These are phyloP conservation scores for Porites australiensis DNA, from an alignment of 64 coral and sea anemone genomes.

Conservation along the genomic window DNA sequence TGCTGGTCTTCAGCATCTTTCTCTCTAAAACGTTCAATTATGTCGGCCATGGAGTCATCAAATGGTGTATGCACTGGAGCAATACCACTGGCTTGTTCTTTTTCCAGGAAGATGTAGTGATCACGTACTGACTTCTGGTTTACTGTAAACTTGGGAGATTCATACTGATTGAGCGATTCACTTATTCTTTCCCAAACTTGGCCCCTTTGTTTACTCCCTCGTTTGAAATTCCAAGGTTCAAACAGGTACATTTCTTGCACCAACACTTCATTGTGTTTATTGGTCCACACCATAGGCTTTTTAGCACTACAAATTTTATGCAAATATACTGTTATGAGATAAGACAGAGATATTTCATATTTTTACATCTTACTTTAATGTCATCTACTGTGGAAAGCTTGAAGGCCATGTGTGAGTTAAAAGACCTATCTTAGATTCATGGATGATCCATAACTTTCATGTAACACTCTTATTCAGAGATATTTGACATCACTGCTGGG, in stretches of 20 bases:
- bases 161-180: not conserved
- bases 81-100: constrained; percentile 33
- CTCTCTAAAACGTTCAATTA: constrained; percentile 22
- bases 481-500: no score
- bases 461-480: no score
- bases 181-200: no score
- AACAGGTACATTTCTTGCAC: constrained; percentile 38
- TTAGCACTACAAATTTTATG: no score
- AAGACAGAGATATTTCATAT: no score
- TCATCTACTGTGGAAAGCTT: no score
- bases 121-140: constrained; percentile 34
- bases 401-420: no score
- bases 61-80: constrained; percentile 9
- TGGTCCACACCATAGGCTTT: constrained; percentile 48
- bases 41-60: constrained; percentile 17
- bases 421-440: no score
- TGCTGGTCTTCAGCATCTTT: constrained; percentile 29
- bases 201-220: no score
- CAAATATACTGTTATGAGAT: no score
- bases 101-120: constrained; percentile 25
- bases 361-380: no score
- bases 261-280: constrained; percentile 38
- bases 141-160: constrained; percentile 28
- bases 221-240: constrained; percentile 1
- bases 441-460: no score